Evolutionary conservation across 2,113 vertebrate genomes (phyloP).

Genomic region (Elephas maximus): DNA sequence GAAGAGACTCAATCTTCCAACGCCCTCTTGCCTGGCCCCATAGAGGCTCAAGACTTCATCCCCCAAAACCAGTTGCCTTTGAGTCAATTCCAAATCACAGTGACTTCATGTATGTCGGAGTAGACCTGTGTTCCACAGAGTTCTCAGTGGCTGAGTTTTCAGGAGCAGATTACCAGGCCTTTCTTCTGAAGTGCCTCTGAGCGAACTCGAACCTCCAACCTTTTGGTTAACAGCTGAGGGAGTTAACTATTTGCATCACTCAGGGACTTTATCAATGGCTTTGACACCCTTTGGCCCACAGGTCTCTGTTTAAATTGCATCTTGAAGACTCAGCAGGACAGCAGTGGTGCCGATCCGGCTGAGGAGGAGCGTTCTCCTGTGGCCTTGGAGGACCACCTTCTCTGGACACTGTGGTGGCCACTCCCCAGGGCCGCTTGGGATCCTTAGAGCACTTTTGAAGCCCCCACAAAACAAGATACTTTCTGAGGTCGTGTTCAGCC

Average conservation of each 20-base stretch:
- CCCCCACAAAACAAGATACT: neutral
- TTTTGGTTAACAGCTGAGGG: too few species aligned
- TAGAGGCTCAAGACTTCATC: neutral
- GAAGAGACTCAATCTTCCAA: accelerated
- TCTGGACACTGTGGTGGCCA: neutral
- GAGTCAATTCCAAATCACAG: too few species aligned
- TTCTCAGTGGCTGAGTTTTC: too few species aligned
- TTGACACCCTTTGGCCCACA: neutral
- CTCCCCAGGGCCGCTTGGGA: neutral
- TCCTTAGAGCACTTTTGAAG: neutral
- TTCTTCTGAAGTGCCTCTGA: too few species aligned
- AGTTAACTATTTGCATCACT: too few species aligned
- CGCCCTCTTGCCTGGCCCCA: neutral
- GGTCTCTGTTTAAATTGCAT: constrained; percentile 4
- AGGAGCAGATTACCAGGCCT: too few species aligned
- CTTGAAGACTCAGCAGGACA: neutral
- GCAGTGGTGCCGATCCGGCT: neutral
- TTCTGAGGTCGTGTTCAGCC: neutral
- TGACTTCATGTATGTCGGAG: too few species aligned
- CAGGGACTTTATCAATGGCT: neutral
- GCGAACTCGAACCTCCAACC: too few species aligned
- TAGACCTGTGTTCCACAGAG: too few species aligned
- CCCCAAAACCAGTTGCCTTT: too few species aligned
- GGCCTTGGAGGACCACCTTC: neutral
- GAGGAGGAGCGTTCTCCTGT: neutral